Base-by-base conservation (phyloP, 1,140 invertebrate species). In the Portunus trituberculatus region DNA sequence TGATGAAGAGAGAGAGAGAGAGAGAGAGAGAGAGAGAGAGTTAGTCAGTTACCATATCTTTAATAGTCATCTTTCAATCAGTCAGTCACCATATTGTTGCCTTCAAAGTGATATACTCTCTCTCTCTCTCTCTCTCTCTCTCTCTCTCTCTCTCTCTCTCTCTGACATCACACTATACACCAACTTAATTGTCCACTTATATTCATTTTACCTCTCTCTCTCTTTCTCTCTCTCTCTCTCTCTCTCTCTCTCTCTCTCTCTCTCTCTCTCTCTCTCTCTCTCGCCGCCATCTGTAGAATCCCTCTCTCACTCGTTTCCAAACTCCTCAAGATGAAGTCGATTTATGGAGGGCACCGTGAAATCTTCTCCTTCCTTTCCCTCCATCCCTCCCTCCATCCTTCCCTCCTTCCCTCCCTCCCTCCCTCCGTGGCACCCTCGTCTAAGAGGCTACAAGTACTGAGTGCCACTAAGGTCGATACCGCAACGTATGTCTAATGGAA, bases 341-440 rank as follows among this genome's bases (percentile, higher is more conserved):
- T 95, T 95, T 92, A 95, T 95, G 94, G 84, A 88, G 52, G 94
- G 94, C 32, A 92, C 94, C 94, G 91, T 95, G 94, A 95, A 95
- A 95, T 95, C 91, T 84, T 25, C 91, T 31, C 91, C 14, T 48
- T 48, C n/a, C 25, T 48, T 31, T 28, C 91, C 91, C 32, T 39
- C 59, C 16, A 12, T 25, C 82, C 12, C 82, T 46, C 16, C 76
- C 92, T 31, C 45, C 92, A 29, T 46, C 84, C 87, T 89, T 32
- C 46, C 84, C 48, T 67, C 48, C 48, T 52, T 76, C 59, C 14
- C 25, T 32, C 28, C 84, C 48, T 67, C 48, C 84, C 59, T 76
- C 52, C 52, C 16, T 45, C 52, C 59, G 25, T 29, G 2, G 25
- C 91, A 16, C 87, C 86, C 87, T 94, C 20, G n/a, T 39, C 52